Conservation (phyloP, 2,888 invertebrate genomes). For the Hydrotaea diabolus region DNA sequence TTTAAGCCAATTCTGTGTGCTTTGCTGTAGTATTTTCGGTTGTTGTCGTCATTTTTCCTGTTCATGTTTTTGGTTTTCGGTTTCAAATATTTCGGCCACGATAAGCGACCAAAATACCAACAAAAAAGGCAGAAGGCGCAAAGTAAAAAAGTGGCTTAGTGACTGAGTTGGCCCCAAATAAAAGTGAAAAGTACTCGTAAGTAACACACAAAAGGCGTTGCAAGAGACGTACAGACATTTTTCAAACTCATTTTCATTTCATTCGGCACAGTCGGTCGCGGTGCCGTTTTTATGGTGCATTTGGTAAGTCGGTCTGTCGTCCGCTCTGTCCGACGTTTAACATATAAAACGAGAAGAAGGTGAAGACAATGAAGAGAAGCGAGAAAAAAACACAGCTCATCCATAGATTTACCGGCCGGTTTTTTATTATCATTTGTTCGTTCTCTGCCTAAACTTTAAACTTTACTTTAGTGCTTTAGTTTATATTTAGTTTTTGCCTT, state of each 20-base stretch:
- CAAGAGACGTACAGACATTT: slow-evolving; percentile 34
- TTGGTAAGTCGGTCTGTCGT: neutral
- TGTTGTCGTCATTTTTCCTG: slow-evolving; percentile 22
- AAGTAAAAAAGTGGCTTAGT: slow-evolving; percentile 47
- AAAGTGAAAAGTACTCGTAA: slow-evolving; percentile 51
- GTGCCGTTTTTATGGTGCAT: no score
- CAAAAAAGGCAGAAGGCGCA: no score
- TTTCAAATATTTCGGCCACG: slow-evolving; percentile 58
- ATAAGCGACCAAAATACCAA: slow-evolving; percentile 7
- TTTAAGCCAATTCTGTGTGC: slow-evolving; percentile 53
- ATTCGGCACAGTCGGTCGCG: neutral
- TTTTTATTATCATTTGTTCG: slow-evolving; percentile 15
- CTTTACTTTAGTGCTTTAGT: slow-evolving; percentile 53
- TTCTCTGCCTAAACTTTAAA: slow-evolving; percentile 63
- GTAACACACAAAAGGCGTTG: slow-evolving; percentile 52
- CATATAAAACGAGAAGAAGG: slow-evolving; percentile 29
- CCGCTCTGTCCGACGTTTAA: slow-evolving; percentile 41
- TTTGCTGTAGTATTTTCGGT: slow-evolving; percentile 3
- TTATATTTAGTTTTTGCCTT: slow-evolving; percentile 30
- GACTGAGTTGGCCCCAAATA: slow-evolving; percentile 46
- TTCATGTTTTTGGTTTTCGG: slow-evolving; percentile 61
- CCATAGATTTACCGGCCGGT: slow-evolving; percentile 53
- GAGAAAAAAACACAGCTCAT: neutral
- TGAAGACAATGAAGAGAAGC: slow-evolving; percentile 20
- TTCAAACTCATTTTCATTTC: slow-evolving; percentile 17